A percentile compares a stretch with the other conserved stretches of the same genome.
These are phyloP conservation scores for Papilio dardanus DNA, from an alignment of 1,140 invertebrate genomes.

Conservation along the genomic window DNA sequence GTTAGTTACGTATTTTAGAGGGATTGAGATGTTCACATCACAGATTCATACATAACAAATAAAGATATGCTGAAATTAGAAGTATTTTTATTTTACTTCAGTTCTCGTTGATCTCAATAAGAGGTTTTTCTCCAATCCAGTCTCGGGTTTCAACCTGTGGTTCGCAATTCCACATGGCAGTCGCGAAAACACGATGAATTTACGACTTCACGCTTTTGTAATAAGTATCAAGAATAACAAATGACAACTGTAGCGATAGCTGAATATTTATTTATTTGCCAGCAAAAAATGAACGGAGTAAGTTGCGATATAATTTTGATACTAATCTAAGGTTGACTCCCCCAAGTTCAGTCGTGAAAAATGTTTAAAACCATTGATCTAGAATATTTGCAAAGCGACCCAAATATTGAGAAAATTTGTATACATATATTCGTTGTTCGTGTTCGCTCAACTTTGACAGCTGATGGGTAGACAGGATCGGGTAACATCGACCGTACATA, in stretches of 20 bases:
- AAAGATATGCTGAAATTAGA: neutral
- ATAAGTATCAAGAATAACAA: too few species aligned
- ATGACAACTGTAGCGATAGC: too few species aligned
- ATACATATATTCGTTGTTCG: conserved; percentile 22
- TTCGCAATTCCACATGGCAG: too few species aligned
- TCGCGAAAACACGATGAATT: too few species aligned
- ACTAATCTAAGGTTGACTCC: too few species aligned
- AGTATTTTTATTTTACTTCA: neutral
- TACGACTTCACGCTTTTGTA: too few species aligned
- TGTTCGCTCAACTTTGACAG: conserved; percentile 30
- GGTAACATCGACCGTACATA: neutral
- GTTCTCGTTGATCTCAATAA: too few species aligned
- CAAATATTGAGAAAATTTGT: conserved; percentile 42
- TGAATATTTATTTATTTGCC: too few species aligned
- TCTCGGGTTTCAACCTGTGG: too few species aligned
- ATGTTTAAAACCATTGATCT: neutral
- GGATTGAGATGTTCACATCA: neutral
- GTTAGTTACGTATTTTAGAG: conserved; percentile 49
- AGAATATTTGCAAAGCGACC: conserved; percentile 47
- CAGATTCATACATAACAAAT: neutral
- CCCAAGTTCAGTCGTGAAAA: neutral
- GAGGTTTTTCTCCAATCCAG: too few species aligned
- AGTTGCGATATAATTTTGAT: too few species aligned
- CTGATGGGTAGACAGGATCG: conserved; percentile 12
- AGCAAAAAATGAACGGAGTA: too few species aligned